A percentile compares a stretch with the other conserved stretches of the same genome.
Conservation (phyloP, 2,888 invertebrate genomes). For the Odontothrips loti region DNA sequence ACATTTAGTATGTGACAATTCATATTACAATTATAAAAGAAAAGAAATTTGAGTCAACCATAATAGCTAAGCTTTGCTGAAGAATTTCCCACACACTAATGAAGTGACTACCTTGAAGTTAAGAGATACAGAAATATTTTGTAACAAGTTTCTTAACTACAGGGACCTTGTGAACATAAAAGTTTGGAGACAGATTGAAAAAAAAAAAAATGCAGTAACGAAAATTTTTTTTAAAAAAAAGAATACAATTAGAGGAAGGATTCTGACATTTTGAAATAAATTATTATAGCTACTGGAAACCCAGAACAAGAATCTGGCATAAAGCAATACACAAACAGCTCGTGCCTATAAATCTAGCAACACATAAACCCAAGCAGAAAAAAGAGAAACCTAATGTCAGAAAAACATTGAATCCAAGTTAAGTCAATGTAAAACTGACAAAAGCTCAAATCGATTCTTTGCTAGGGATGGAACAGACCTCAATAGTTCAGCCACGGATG, state of each 20-base stretch:
- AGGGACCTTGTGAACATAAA: no score
- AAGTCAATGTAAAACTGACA: constrained; percentile 13
- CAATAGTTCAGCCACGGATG: constrained; percentile 80
- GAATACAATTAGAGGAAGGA: neutral
- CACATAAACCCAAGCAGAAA: neutral
- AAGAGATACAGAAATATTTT: no score
- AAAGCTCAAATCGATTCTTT: constrained; percentile 8
- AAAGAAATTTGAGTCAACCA: no score
- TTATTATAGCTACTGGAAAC: neutral
- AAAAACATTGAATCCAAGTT: neutral
- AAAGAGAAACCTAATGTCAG: neutral
- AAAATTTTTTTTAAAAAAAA: neutral
- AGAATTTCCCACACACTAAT: no score
- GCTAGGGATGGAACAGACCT: constrained; percentile 33
- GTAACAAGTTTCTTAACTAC: neutral
- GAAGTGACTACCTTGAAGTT: no score
- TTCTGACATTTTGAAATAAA: neutral
- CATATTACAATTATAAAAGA: no score
- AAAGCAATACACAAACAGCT: constrained; percentile 25
- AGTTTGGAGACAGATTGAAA: no score
- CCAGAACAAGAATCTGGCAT: neutral
- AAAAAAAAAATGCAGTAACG: no score
- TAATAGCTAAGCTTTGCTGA: no score
- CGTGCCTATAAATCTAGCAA: constrained; percentile 17
- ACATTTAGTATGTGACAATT: no score